These are phyloP conservation scores for Rhinichthys klamathensis DNA, from an alignment of 2,113 vertebrate genomes.

Conservation along the genomic window DNA sequence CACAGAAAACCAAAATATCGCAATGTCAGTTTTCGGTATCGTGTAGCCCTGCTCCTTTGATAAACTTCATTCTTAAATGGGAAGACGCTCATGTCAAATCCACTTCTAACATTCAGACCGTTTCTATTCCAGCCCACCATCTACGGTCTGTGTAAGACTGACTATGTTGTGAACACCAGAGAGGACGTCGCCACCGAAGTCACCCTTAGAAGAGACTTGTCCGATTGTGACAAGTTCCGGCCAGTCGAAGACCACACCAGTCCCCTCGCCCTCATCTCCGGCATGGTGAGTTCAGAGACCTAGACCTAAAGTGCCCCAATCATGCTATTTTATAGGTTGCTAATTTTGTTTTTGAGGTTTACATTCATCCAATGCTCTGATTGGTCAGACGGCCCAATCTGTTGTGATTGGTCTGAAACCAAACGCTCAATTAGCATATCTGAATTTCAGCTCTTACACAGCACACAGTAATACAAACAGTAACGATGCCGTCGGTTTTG, in stretches of 20 bases:
- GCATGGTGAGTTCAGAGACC: conserved; percentile 76
- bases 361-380: too few species aligned
- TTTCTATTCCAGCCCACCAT: conserved; percentile 81
- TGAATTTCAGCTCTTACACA: too few species aligned
- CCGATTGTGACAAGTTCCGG: conserved; percentile 81
- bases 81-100: background rate
- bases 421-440: too few species aligned
- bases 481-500: too few species aligned
- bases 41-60: conserved; percentile 61
- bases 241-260: conserved; percentile 82
- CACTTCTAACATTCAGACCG: background rate
- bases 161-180: conserved; percentile 73
- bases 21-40: too few species aligned
- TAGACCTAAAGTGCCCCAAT: too few species aligned
- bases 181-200: conserved; percentile 80
- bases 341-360: too few species aligned
- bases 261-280: conserved; percentile 86
- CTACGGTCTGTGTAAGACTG: conserved; percentile 86
- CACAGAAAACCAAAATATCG: too few species aligned
- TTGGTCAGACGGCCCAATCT: too few species aligned
- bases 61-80: background rate
- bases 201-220: conserved; percentile 82
- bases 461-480: too few species aligned
- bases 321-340: too few species aligned
- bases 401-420: too few species aligned